These are phyloP conservation scores for Diogma glabrata DNA, from an alignment of 2,888 invertebrate species.

Conservation along the genomic window DNA sequence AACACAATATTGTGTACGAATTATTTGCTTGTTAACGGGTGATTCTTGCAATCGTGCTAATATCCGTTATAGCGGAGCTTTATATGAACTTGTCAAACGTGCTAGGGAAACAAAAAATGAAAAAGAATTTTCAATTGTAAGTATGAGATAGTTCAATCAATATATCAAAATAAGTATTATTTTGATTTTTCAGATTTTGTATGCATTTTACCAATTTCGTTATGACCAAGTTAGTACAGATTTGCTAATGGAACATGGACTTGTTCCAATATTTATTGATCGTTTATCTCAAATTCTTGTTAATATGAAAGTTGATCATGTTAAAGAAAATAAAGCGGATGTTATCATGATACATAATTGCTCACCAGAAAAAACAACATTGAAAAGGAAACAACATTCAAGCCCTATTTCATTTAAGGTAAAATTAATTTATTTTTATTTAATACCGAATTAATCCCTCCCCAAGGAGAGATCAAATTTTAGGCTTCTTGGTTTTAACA, in stretches of 20 bases:
- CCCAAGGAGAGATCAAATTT: too few species aligned
- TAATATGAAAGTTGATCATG: slow-evolving; percentile 14
- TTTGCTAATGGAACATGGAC: slow-evolving; percentile 42
- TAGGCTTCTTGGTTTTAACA: too few species aligned
- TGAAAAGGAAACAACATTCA: slow-evolving; percentile 1
- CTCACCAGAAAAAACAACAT: neutral
- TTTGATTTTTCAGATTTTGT: slow-evolving; percentile 23
- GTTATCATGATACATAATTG: neutral
- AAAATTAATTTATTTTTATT: neutral
- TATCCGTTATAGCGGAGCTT: slow-evolving; percentile 32
- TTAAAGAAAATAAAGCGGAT: slow-evolving; percentile 1
- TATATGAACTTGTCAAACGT: slow-evolving; percentile 30
- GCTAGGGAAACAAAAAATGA: slow-evolving; percentile 28
- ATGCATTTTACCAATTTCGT: slow-evolving; percentile 39
- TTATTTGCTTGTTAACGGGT: slow-evolving; percentile 31
- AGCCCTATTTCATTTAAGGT: neutral
- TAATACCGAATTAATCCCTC: too few species aligned
- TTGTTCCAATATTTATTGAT: slow-evolving; percentile 40
- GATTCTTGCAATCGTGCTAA: slow-evolving; percentile 36
- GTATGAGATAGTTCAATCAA: neutral
- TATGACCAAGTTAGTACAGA: slow-evolving; percentile 38
- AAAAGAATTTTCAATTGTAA: slow-evolving; percentile 29
- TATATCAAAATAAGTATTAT: slow-evolving; percentile 6
- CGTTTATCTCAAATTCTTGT: slow-evolving; percentile 32
- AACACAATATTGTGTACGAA: slow-evolving; percentile 30